Percentiles rank a stretch among this genome's conserved stretches.
phyloP scores from a whole-genome alignment of 2,797 vertebrate species.

The Calcarius lapponicus region DNA sequence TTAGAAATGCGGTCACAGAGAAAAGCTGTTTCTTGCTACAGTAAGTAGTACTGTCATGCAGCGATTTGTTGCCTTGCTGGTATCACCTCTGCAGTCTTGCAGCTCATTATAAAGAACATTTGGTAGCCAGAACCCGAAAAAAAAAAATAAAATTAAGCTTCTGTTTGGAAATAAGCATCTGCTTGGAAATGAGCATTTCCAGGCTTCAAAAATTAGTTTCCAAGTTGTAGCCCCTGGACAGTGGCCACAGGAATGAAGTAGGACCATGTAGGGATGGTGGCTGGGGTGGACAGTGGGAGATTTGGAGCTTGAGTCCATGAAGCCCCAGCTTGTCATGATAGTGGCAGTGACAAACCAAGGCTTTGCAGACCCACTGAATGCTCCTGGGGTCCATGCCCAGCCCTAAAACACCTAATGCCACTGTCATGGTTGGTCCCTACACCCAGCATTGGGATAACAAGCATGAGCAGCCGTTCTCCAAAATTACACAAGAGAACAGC shows the following conservation, averaged over 20 bases:
- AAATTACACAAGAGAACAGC: not conserved
- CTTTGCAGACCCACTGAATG: accelerated
- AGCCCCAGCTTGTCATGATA: not conserved
- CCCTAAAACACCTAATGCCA: not conserved
- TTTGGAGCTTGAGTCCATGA: not conserved
- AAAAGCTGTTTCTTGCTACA: conserved; percentile 61
- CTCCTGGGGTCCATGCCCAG: accelerated
- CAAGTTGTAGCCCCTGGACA: not conserved
- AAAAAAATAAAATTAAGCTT: not conserved
- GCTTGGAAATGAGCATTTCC: conserved; percentile 15
- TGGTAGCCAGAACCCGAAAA: not conserved
- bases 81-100: conserved; percentile 40
- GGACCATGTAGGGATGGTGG: not conserved
- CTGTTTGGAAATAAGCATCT: not conserved
- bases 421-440: not conserved
- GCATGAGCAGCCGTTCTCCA: not conserved
- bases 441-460: not conserved
- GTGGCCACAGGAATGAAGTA: not conserved
- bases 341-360: not conserved
- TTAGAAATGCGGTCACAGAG: conserved; percentile 55
- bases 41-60: conserved; percentile 58
- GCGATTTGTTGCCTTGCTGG: conserved; percentile 5
- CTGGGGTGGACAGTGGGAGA: accelerated
- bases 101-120: conserved; percentile 25
- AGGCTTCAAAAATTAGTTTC: conserved; percentile 4